phyloP scores from a whole-genome alignment of 2,888 invertebrate genomes.

The Cryptosula pallasiana region DNA sequence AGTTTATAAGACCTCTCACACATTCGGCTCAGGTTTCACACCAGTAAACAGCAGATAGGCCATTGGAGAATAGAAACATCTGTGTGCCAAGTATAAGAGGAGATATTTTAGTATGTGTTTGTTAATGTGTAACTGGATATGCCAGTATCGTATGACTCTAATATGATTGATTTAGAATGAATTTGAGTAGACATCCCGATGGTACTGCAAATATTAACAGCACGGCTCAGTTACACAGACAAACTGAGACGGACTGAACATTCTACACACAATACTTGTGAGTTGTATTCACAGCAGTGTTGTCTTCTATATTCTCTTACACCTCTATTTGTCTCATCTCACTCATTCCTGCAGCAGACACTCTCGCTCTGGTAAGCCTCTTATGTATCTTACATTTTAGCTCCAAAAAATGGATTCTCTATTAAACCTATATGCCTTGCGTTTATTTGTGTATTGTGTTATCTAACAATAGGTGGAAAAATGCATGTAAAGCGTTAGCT shows the following conservation, averaged over 20 bases:
- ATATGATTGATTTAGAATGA: slow-evolving; percentile 21
- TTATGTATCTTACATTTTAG: too few relatives aligned
- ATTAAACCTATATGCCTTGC: too few relatives aligned
- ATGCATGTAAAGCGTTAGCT: too few relatives aligned
- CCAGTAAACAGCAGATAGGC: slow-evolving; percentile 3
- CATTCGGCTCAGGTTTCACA: slow-evolving; percentile 1
- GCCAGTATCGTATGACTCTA: slow-evolving; percentile 17
- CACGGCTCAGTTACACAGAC: neutral
- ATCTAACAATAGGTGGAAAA: too few relatives aligned
- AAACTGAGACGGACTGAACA: neutral
- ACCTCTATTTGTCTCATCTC: too few relatives aligned
- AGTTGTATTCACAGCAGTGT: too few relatives aligned
- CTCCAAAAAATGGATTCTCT: too few relatives aligned
- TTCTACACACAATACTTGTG: too few relatives aligned
- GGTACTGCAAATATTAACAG: slow-evolving; percentile 21
- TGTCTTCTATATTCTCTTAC: too few relatives aligned
- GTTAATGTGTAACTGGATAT: slow-evolving; percentile 15
- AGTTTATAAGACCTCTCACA: neutral
- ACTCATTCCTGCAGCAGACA: too few relatives aligned
- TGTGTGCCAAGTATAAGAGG: slow-evolving; percentile 16
- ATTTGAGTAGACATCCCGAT: slow-evolving; percentile 1
- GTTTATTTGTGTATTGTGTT: too few relatives aligned
- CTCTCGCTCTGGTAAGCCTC: too few relatives aligned
- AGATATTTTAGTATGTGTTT: slow-evolving; percentile 4
- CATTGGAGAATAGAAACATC: slow-evolving; percentile 23